A percentile compares a stretch with the other conserved stretches of the same genome.
Evolutionary conservation across 2,113 vertebrate species (phyloP).

Genomic region (Dipodomys ordii): DNA sequence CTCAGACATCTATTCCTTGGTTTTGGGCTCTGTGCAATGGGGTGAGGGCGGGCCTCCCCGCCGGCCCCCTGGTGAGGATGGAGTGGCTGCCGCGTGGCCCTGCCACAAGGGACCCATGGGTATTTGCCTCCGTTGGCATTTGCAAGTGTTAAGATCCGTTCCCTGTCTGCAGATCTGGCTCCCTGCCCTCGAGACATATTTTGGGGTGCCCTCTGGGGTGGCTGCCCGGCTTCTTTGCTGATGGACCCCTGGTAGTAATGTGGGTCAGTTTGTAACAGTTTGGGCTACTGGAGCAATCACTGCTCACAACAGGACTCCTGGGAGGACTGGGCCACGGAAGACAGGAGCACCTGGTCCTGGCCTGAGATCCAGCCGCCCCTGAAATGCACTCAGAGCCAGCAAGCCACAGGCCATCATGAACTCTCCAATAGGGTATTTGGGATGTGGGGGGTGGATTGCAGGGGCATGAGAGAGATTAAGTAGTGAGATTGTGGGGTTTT

Average conservation of each 20-base stretch:
- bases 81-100: no score
- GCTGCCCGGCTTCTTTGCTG: neutral
- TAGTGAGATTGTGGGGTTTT: neutral
- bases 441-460: neutral
- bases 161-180: neutral
- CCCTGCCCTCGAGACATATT: neutral
- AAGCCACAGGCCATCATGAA: constrained; percentile 77
- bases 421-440: neutral
- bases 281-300: neutral
- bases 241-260: neutral
- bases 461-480: neutral
- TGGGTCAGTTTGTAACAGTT: constrained; percentile 26
- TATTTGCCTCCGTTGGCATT: no score
- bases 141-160: neutral
- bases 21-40: no score
- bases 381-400: constrained; percentile 77
- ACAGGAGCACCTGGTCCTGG: constrained; percentile 81
- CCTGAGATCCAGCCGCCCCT: constrained; percentile 73
- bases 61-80: no score
- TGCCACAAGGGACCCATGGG: no score
- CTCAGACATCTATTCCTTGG: neutral
- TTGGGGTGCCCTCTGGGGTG: neutral
- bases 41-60: neutral
- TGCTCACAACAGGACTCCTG: constrained; percentile 71
- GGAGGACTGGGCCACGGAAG: constrained; percentile 77